phyloP scores from a whole-genome alignment of 2,113 vertebrate species.

The Leucopternis melanops region DNA sequence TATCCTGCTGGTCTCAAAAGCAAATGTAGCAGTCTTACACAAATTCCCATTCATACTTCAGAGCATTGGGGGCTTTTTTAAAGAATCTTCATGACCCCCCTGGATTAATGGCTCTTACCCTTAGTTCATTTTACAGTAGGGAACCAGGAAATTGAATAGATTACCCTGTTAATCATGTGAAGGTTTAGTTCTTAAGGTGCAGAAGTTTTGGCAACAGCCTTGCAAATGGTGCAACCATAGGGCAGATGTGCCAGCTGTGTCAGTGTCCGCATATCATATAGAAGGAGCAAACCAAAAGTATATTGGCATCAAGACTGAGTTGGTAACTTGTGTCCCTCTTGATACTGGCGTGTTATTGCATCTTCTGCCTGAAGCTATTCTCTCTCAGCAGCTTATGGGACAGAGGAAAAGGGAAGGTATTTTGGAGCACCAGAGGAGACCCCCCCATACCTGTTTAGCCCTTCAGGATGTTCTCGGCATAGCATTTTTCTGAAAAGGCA shows the following conservation, averaged over 20 bases:
- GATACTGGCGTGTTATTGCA: background rate
- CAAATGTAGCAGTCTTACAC: background rate
- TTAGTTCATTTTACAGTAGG: background rate
- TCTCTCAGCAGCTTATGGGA: background rate
- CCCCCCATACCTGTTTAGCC: background rate
- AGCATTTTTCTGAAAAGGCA: too few species aligned
- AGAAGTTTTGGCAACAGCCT: background rate
- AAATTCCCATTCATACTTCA: background rate
- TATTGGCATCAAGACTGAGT: background rate
- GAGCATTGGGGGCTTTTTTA: background rate
- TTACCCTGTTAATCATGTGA: background rate
- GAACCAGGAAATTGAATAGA: background rate
- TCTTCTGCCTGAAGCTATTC: background rate
- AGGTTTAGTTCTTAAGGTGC: background rate
- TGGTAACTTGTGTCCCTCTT: background rate
- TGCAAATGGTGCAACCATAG: background rate
- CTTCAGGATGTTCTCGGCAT: too few species aligned
- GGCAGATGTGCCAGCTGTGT: background rate
- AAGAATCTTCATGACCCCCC: background rate
- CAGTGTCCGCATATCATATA: background rate
- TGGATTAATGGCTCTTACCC: background rate
- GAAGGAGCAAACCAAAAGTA: background rate
- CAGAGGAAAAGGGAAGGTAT: background rate
- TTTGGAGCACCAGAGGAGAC: background rate
- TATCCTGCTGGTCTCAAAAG: background rate